phyloP scores from a whole-genome alignment of 30 jellyfish, hydroid and myxozoan species.

The Chironex yamaguchii region DNA sequence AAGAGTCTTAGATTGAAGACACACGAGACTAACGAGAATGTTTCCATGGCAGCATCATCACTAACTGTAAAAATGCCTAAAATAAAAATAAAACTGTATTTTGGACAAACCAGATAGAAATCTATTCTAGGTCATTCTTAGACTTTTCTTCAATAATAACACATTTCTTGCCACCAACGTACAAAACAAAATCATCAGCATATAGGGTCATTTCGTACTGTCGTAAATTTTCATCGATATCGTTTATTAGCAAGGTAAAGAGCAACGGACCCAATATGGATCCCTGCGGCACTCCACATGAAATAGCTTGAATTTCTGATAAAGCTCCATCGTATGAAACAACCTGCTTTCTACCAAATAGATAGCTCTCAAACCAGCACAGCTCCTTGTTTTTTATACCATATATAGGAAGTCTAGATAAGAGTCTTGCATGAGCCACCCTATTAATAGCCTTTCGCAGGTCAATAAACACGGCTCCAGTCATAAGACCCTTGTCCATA shows the following conservation, averaged over 20 bases:
- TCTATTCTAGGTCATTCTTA: neutral
- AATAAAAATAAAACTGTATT: too few relatives aligned
- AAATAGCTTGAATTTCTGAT: slow-evolving; percentile 5
- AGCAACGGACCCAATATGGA: slow-evolving; percentile 53
- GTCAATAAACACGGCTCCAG: slow-evolving; percentile 62
- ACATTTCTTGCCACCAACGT: neutral
- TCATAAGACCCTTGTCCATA: slow-evolving; percentile 45
- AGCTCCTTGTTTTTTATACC: slow-evolving; percentile 58
- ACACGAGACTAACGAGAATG: too few relatives aligned
- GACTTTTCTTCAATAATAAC: neutral
- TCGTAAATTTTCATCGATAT: neutral
- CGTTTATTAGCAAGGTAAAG: slow-evolving; percentile 20
- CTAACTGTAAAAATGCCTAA: too few relatives aligned
- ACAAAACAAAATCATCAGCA: slow-evolving; percentile 33
- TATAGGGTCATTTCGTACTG: slow-evolving; percentile 4
- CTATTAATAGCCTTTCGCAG: slow-evolving; percentile 35
- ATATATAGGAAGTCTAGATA: slow-evolving; percentile 16
- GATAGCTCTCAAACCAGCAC: slow-evolving; percentile 65
- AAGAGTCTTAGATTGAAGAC: too few relatives aligned
- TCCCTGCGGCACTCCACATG: too few relatives aligned
- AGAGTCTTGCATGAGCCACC: slow-evolving; percentile 51
- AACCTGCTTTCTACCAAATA: slow-evolving; percentile 39
- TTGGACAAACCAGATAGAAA: slow-evolving; percentile 8
- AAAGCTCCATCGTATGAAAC: slow-evolving; percentile 41
- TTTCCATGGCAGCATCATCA: too few relatives aligned